Evolutionary conservation across 2,113 vertebrate species (phyloP).

Genomic region (Syngnathoides biaculeatus): DNA sequence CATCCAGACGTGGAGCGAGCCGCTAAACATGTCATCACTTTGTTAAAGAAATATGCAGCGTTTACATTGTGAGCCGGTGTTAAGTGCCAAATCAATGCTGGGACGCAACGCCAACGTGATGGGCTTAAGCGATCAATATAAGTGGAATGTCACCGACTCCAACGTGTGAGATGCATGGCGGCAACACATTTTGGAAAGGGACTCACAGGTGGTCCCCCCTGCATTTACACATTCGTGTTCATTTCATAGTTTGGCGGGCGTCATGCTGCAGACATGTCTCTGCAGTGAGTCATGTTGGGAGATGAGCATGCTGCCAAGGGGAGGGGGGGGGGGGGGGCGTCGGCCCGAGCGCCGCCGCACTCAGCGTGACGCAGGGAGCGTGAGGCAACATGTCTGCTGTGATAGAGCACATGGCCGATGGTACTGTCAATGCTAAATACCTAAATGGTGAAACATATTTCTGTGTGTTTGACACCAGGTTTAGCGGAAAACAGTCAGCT

Average conservation of each 20-base stretch:
- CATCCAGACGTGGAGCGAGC: neutral
- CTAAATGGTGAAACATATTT: too few relatives aligned
- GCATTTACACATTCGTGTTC: neutral
- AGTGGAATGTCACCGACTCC: neutral
- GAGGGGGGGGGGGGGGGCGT: neutral
- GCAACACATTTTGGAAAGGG: neutral
- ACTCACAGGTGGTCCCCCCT: slow-evolving; percentile 5
- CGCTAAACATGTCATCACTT: slow-evolving; percentile 7
- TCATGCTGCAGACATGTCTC: slow-evolving; percentile 6
- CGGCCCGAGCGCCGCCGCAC: neutral
- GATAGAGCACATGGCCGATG: neutral
- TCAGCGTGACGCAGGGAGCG: slow-evolving; percentile 7
- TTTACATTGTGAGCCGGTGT: slow-evolving; percentile 2
- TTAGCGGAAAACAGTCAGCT: neutral
- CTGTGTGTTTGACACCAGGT: neutral
- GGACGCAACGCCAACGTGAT: neutral
- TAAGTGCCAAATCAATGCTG: neutral
- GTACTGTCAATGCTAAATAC: neutral
- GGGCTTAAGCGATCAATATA: neutral
- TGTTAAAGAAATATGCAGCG: slow-evolving; percentile 9
- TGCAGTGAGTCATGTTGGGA: slow-evolving; percentile 2
- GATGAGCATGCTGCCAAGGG: neutral
- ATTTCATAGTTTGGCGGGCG: slow-evolving; percentile 7
- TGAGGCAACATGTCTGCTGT: slow-evolving; percentile 2
- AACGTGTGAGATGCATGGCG: neutral